phyloP scores from a whole-genome alignment of 2,113 vertebrate genomes.

The Melanerpes formicivorus region DNA sequence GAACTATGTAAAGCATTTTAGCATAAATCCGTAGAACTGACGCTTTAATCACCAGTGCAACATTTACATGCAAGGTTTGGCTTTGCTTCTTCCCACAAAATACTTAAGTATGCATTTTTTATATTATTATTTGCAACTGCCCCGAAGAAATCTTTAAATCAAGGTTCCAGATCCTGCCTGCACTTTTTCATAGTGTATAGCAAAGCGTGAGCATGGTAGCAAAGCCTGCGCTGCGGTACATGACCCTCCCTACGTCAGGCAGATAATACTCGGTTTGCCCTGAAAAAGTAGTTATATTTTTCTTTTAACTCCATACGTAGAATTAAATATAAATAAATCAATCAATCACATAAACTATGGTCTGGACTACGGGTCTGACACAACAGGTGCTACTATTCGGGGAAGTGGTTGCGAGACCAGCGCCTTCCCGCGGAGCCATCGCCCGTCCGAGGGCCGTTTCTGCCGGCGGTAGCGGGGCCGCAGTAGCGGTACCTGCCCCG shows the following conservation, averaged over 20 bases:
- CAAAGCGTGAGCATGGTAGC: background rate
- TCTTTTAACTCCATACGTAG: accelerated
- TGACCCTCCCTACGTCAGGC: accelerated
- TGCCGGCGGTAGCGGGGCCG: background rate
- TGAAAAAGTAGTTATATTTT: background rate
- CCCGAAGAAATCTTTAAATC: background rate
- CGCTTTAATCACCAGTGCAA: accelerated
- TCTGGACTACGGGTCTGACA: background rate
- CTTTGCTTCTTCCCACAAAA: background rate
- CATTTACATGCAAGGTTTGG: background rate
- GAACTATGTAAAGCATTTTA: accelerated
- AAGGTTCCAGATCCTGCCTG: background rate
- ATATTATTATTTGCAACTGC: accelerated
- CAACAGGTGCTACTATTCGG: conserved; percentile 21
- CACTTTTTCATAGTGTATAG: accelerated
- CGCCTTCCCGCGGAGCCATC: background rate
- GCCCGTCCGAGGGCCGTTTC: background rate
- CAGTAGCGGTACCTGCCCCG: background rate
- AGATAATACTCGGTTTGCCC: background rate
- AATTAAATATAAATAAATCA: background rate
- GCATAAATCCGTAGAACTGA: accelerated
- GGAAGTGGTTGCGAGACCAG: background rate
- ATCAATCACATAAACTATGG: background rate
- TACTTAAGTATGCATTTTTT: background rate
- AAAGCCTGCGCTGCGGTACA: accelerated